A percentile compares a stretch with the other conserved stretches of the same genome.
Conservation (phyloP, 2,888 invertebrate species). For the Eurytoma adleriae region DNA sequence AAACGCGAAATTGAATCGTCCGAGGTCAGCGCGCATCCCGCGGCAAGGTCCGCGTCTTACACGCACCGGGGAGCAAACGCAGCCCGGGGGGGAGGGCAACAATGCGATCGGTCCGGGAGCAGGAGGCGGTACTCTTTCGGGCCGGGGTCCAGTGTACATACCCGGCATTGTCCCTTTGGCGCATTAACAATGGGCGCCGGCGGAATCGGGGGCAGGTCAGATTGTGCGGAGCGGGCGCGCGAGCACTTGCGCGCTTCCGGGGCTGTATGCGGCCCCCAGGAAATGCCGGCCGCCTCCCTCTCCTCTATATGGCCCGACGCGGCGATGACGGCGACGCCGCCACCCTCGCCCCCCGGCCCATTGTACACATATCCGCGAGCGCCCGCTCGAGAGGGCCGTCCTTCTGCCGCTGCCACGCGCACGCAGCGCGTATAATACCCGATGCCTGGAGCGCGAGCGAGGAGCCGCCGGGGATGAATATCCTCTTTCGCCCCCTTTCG, state of each 20-base stretch:
- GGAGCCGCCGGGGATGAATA: not conserved
- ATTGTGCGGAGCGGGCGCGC: constrained; percentile 24
- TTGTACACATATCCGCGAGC: constrained; percentile 13
- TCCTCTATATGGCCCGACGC: not conserved
- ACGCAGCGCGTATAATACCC: not conserved
- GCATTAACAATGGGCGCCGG: constrained; percentile 43
- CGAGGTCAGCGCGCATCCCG: too few species aligned
- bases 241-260: constrained; percentile 34
- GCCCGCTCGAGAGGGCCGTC: not conserved
- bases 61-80: too few species aligned
- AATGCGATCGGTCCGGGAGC: too few species aligned
- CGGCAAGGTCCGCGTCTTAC: too few species aligned
- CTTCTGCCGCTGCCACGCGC: not conserved
- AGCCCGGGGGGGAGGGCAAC: too few species aligned
- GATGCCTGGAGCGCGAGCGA: not conserved
- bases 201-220: constrained; percentile 48
- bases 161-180: constrained; percentile 39
- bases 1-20: too few species aligned
- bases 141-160: constrained; percentile 7
- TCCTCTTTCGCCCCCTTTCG: constrained; percentile 25
- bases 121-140: too few species aligned
- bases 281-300: constrained; percentile 24
- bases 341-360: not conserved
- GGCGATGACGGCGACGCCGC: not conserved
- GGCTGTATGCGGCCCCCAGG: not conserved